These are phyloP conservation scores for Pasiphila rectangulata DNA, from an alignment of 2,888 invertebrate genomes.

Conservation along the genomic window DNA sequence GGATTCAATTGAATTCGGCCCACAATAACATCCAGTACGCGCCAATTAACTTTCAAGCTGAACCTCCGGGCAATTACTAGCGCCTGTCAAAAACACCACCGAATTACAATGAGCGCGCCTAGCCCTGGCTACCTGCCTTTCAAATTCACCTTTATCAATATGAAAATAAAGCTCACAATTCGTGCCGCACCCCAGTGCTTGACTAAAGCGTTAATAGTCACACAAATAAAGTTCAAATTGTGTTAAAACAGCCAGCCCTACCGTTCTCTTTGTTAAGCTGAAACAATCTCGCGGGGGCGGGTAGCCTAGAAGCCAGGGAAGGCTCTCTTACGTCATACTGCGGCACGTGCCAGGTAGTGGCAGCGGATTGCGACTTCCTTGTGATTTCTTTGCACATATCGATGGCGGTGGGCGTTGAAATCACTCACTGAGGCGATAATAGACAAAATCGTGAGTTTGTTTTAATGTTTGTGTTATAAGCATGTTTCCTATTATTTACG, in stretches of 20 bases:
- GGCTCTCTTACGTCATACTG: slow-evolving; percentile 14
- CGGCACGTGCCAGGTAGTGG: slow-evolving; percentile 1
- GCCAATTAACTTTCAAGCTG: slow-evolving; percentile 31
- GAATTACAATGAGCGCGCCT: slow-evolving; percentile 31
- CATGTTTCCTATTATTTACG: too few species aligned
- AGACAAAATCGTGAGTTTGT: neutral
- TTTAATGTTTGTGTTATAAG: neutral
- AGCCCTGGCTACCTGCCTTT: slow-evolving; percentile 5
- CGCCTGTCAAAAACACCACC: slow-evolving; percentile 34
- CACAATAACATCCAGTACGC: slow-evolving; percentile 24
- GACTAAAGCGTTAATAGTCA: neutral
- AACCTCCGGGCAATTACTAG: slow-evolving; percentile 31
- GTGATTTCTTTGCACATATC: neutral
- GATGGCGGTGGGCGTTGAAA: neutral
- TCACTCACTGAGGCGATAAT: neutral
- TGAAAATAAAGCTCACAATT: neutral
- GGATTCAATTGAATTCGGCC: slow-evolving; percentile 22
- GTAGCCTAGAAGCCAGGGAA: neutral
- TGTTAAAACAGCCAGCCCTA: neutral
- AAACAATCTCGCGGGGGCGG: slow-evolving; percentile 20
- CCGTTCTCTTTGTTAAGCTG: slow-evolving; percentile 19
- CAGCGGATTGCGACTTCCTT: neutral
- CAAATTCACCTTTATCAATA: neutral
- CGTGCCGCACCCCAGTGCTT: too few species aligned
- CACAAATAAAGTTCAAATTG: neutral